phyloP scores from a whole-genome alignment of 92 coral and sea anemone genomes.

The Phenganax subtilis region DNA sequence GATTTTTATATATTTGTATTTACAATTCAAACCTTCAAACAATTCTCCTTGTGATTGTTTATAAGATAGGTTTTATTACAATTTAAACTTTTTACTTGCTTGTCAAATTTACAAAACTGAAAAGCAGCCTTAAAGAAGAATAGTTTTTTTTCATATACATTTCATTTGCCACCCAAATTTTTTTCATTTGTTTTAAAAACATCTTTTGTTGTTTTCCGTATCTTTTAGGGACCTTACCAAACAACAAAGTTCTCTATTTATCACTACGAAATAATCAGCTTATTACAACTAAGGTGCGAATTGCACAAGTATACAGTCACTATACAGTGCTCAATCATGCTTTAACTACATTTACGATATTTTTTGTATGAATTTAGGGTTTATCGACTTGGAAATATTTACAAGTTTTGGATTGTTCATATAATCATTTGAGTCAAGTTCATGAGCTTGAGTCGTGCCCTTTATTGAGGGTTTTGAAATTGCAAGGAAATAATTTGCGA shows the following conservation, averaged over 20 bases:
- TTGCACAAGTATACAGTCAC: not conserved
- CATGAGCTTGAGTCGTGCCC: conserved; percentile 71
- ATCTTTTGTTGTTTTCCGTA: conserved; percentile 24
- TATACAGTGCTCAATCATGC: not conserved
- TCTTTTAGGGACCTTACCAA: conserved; percentile 54
- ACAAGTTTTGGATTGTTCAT: conserved; percentile 63
- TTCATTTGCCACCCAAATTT: not conserved
- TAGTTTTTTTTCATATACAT: too few relatives aligned
- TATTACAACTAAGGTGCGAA: conserved; percentile 74
- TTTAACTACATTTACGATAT: not conserved
- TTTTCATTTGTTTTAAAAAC: not conserved
- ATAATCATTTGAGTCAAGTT: conserved; percentile 69
- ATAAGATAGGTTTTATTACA: too few relatives aligned
- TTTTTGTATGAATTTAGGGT: conserved; percentile 55
- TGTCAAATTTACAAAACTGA: too few relatives aligned
- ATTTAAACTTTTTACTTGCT: too few relatives aligned
- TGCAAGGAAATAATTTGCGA: conserved; percentile 81
- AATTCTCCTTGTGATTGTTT: too few relatives aligned
- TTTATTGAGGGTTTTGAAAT: conserved; percentile 58
- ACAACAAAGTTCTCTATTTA: conserved; percentile 58
- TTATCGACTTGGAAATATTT: conserved; percentile 55
- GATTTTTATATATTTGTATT: too few relatives aligned
- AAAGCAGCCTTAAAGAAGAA: too few relatives aligned
- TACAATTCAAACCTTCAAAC: too few relatives aligned
- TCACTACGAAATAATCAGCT: conserved; percentile 75